These are phyloP conservation scores for Platypus cylindrus DNA, from an alignment of 2,888 invertebrate genomes.

Conservation along the genomic window DNA sequence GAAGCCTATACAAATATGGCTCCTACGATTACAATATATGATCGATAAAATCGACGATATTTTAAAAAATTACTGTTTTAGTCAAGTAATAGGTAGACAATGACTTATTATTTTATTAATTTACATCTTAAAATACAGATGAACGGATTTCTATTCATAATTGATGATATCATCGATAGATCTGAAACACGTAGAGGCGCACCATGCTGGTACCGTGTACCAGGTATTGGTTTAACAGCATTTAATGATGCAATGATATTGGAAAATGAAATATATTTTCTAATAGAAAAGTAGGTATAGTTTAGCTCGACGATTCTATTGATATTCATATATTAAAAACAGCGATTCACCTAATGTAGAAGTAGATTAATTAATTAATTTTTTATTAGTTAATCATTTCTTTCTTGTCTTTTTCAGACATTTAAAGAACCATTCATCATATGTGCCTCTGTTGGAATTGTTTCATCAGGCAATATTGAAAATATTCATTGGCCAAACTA, in stretches of 20 bases:
- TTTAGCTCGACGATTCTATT: too few species aligned
- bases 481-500: constrained; percentile 68
- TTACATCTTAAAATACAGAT: too few species aligned
- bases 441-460: constrained; percentile 64
- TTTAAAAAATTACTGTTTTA: too few species aligned
- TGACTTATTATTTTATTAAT: too few species aligned
- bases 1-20: too few species aligned
- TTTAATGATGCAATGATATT: constrained; percentile 79
- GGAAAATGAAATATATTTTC: constrained; percentile 62
- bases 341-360: too few species aligned
- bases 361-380: too few species aligned
- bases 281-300: constrained; percentile 50
- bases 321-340: too few species aligned
- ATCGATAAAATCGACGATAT: too few species aligned
- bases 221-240: constrained; percentile 59
- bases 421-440: constrained; percentile 63
- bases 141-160: constrained; percentile 74
- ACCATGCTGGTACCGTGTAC: constrained; percentile 79
- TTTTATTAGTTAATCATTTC: too few species aligned
- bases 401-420: constrained; percentile 31
- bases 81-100: too few species aligned
- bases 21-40: too few species aligned
- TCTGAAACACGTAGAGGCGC: constrained; percentile 72
- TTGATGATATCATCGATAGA: constrained; percentile 87
- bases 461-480: constrained; percentile 66